Percentiles rank a stretch among this genome's conserved stretches.
phyloP scores from a whole-genome alignment of 2,888 invertebrate genomes.

The Drosophila engyochracea region DNA sequence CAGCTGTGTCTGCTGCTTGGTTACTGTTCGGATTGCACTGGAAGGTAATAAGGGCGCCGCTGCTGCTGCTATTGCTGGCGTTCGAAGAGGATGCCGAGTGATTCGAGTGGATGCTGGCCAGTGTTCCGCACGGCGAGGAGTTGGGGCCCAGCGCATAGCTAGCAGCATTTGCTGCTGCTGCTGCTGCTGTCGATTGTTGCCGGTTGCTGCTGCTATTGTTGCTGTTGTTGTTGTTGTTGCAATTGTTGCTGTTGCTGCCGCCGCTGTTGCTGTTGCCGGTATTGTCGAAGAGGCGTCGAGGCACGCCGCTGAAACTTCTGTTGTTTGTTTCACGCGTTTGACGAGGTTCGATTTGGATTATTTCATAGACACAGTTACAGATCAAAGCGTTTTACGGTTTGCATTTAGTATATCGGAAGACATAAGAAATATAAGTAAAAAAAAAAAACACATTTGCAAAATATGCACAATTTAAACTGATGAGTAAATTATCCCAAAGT shows the following conservation, averaged over 20 bases:
- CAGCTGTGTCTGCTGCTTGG: slow-evolving; percentile 51
- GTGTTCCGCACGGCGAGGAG: slow-evolving; percentile 81
- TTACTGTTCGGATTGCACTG: slow-evolving; percentile 74
- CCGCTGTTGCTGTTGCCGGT: slow-evolving; percentile 28
- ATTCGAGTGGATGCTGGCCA: slow-evolving; percentile 83
- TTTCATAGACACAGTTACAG: slow-evolving; percentile 58
- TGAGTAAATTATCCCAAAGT: slow-evolving; percentile 34
- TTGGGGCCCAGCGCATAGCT: slow-evolving; percentile 53
- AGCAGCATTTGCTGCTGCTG: slow-evolving; percentile 13
- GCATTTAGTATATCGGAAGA: slow-evolving; percentile 45
- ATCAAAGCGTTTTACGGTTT: slow-evolving; percentile 41
- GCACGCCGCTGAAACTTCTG: slow-evolving; percentile 85
- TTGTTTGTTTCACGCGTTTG: slow-evolving; percentile 19
- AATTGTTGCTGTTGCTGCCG: slow-evolving; percentile 40
- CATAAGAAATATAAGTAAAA: slow-evolving; percentile 48
- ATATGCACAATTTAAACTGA: slow-evolving; percentile 46
- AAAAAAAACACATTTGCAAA: slow-evolving; percentile 58
- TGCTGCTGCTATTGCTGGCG: slow-evolving; percentile 83
- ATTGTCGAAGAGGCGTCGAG: slow-evolving; percentile 85
- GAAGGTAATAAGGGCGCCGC: slow-evolving; percentile 82
- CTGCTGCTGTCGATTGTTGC: slow-evolving; percentile 11
- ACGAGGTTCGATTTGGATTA: slow-evolving; percentile 24
- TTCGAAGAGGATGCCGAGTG: slow-evolving; percentile 81
- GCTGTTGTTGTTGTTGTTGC: slow-evolving; percentile 28
- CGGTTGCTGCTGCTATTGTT: slow-evolving; percentile 26